These are phyloP conservation scores for Siderastrea radians DNA, from an alignment of 92 coral and sea anemone genomes.

Conservation along the genomic window DNA sequence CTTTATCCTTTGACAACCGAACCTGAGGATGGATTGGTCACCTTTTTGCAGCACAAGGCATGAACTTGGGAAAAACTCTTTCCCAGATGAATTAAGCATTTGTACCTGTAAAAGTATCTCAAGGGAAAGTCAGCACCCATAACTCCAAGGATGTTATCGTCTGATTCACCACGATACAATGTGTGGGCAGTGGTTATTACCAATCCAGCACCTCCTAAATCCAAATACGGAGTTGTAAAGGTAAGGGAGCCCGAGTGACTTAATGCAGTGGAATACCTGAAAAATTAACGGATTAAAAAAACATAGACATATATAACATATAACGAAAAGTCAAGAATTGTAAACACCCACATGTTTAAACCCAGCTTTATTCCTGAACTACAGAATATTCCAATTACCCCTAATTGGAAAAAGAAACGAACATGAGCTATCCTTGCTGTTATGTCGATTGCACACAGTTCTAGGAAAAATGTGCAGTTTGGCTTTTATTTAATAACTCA, in stretches of 20 bases:
- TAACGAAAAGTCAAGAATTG: too few relatives aligned
- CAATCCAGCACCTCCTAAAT: conserved; percentile 70
- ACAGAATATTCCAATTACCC: too few relatives aligned
- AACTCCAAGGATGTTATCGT: conserved; percentile 63
- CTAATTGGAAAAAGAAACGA: too few relatives aligned
- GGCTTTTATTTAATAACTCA: too few relatives aligned
- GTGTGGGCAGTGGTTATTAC: conserved; percentile 63
- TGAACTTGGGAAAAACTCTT: not conserved
- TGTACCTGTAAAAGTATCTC: conserved; percentile 63
- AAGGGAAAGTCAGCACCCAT: conserved; percentile 75
- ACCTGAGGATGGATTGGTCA: too few relatives aligned
- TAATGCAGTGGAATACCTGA: conserved; percentile 65
- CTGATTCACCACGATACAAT: conserved; percentile 29
- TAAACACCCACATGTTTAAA: too few relatives aligned
- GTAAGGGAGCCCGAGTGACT: conserved; percentile 49
- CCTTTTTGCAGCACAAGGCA: not conserved
- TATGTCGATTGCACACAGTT: too few relatives aligned
- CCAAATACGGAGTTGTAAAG: conserved; percentile 73
- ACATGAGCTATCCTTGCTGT: too few relatives aligned
- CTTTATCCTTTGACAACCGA: too few relatives aligned
- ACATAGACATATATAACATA: not conserved
- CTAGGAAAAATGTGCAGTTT: too few relatives aligned
- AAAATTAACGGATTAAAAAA: not conserved
- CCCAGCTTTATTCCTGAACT: too few relatives aligned
- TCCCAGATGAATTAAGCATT: not conserved